Evolutionary conservation across 2,888 invertebrate genomes (phyloP), one percentile per base, ranked within the genome.

Genomic region (Heliconius ismenius): DNA sequence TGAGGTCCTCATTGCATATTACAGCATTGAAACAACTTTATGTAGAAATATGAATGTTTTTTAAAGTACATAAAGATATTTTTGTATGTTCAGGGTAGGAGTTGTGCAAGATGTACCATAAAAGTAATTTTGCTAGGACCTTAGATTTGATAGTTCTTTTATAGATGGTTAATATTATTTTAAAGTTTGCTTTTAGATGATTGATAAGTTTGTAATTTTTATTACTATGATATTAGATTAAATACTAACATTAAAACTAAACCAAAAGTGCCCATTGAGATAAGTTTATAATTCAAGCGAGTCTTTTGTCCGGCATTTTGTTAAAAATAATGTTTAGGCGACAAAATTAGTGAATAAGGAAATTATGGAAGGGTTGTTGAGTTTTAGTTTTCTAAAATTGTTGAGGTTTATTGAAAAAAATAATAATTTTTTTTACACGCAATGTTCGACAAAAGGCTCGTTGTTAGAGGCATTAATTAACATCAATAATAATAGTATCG

Each of bases 211-310:
- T 92, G 90, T 92, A 91, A 91, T 92, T 91, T 92, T 92, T 89
- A 92, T 91, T 90, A 90, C 87, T 92, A 92, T 86, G 89, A 91
- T 92, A 91, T 90, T 92, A 92, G 92, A 91, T 86, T 92, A 91
- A 92, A 92, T 91, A 93, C 91, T 93, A 93, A 93, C 91, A 91
- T 91, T 91, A 90, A 91, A 92, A 93, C 89, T 93, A 93, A 94
- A 94, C 94, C 94, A 93, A 94, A 94, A 94, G 94, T 94, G 94
- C 94, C 94, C 94, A 93, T 94, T 94, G 93, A 93, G 90, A 93
- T 94, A 93, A 94, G 93, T 93, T 93, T 92, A 92, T 91, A 91
- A 90, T 88, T 87, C 82, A 87, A 88, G 87, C 92, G 90, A 92
- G 91, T 90, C 92, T 92, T 92, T 93, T 92, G 93, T 91, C 90